Evolutionary conservation across 2,888 invertebrate species (phyloP), one percentile per base, ranked within the genome.

Genomic region (Caenorhabditis doughertyi): DNA sequence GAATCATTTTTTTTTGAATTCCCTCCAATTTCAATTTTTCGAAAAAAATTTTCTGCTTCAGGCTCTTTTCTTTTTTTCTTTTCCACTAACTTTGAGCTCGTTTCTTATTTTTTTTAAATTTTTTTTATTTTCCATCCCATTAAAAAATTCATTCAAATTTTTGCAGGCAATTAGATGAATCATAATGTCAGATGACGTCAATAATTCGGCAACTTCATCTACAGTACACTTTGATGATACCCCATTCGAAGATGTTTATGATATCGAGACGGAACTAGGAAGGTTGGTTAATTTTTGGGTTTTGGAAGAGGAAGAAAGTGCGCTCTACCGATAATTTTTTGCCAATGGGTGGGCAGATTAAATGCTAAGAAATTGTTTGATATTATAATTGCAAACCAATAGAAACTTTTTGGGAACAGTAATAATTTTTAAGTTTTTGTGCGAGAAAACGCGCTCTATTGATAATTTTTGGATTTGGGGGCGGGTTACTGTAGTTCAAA

Each of bases 191-290:
- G 81, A 83, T 79, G 82, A 83, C 68, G 82, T 82, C 42, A 56
- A 73, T 39, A 77, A 58, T 18, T 76, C 76, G 8, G 58, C 71
- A 44, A 49, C 71, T 35, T 73, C 73, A 18, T 39, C 65, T 27
- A 71, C 53, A 29, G 49, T 81, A 49, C 76, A 81, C n/a, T 88
- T 90, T 62, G 89, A 90, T 79, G 93, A 94, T 85, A 85, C 87
- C 29, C 93, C 93, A 32, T 93, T 94, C 88, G 94, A 94, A 87
- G 92, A 93, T 79, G 92, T 93, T 86, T 94, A 94, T 89, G 93
- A 93, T 72, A 89, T 94, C 67, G 92, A 93, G 76, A 94, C 94
- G 88, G 94, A 94, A 90, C 93, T 94, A 89, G 94, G 94, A 89
- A 94, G 94, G 94, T 94, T 11, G 8, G 80, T n/a, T n/a, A 29